Evolutionary conservation across 2,797 vertebrate species (phyloP).

Genomic region (Lutjanus campechanus): DNA sequence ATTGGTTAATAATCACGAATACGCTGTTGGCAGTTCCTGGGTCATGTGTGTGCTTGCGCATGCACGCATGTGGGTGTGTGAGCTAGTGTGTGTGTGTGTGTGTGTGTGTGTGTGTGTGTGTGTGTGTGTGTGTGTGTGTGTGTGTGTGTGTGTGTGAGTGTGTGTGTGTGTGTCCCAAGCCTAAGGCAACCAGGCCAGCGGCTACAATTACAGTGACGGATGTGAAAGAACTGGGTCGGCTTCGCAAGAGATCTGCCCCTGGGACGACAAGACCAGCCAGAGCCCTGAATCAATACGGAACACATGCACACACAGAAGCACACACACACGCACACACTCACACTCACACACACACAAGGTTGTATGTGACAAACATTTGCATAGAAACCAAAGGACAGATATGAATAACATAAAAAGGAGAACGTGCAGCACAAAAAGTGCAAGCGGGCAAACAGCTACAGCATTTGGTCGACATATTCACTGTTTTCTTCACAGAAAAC

Average conservation of each 20-base stretch:
- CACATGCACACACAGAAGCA: constrained; percentile 39
- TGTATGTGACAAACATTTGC: constrained; percentile 55
- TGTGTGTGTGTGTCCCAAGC: constrained; percentile 62
- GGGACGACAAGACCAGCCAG: constrained; percentile 83
- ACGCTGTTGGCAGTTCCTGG: constrained; percentile 55
- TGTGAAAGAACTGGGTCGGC: constrained; percentile 88
- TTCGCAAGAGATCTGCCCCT: constrained; percentile 82
- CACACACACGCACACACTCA: constrained; percentile 24
- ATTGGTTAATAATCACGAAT: constrained; percentile 65
- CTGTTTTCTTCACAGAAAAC: constrained; percentile 26
- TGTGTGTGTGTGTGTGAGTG: constrained; percentile 40
- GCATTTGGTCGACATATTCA: constrained; percentile 20
- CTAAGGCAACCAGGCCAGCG: constrained; percentile 83
- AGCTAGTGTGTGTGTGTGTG: constrained; percentile 22
- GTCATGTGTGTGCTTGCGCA: constrained; percentile 53
- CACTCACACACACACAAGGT: constrained; percentile 30
- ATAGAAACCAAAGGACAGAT: constrained; percentile 52
- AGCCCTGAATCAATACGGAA: constrained; percentile 83
- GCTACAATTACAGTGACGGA: constrained; percentile 87
- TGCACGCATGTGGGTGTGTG: constrained; percentile 35
- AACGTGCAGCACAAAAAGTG: constrained; percentile 21
- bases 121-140: constrained; percentile 40
- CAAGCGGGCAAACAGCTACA: constrained; percentile 25
- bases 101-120: constrained; percentile 42
- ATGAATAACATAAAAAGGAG: constrained; percentile 35